A percentile compares a stretch with the other conserved stretches of the same genome.
Evolutionary conservation across 2,888 invertebrate genomes (phyloP).

Genomic region (Xylophagus ater): DNA sequence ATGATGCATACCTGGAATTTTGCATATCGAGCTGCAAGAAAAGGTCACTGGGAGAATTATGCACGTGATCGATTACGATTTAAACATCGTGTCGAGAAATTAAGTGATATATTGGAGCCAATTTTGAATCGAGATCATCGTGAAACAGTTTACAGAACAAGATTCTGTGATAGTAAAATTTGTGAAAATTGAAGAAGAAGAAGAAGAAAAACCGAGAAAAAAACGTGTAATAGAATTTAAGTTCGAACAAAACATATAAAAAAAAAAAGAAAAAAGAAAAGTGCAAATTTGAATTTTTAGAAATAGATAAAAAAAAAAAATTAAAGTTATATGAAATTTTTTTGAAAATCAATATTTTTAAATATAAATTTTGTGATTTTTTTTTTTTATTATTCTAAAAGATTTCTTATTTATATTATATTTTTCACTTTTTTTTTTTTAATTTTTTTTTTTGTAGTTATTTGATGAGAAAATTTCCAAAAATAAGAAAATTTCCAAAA

Average conservation of each 20-base stretch:
- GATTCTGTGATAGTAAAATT: conserved; percentile 23
- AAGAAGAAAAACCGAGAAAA: background rate
- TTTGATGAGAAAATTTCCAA: too few species aligned
- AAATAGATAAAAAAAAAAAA: too few species aligned
- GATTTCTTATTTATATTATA: too few species aligned
- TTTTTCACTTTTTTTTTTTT: too few species aligned
- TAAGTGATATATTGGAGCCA: conserved; percentile 25
- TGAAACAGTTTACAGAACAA: conserved; percentile 28
- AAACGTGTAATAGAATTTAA: background rate
- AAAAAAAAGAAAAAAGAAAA: background rate
- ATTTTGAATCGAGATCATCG: conserved; percentile 30
- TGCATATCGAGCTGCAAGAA: conserved; percentile 48
- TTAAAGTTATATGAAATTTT: too few species aligned
- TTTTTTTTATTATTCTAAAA: too few species aligned
- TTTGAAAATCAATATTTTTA: too few species aligned
- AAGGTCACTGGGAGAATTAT: conserved; percentile 49
- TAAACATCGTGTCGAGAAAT: conserved; percentile 27
- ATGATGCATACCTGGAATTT: conserved; percentile 50
- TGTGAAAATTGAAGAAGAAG: background rate
- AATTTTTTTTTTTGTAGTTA: too few species aligned
- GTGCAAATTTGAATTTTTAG: background rate
- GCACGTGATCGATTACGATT: conserved; percentile 42
- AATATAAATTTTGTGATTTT: too few species aligned
- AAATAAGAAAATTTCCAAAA: too few species aligned
- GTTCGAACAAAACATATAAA: background rate